Percentiles rank a stretch among this genome's conserved stretches.
These are phyloP conservation scores for Platichthys stellatus DNA, from an alignment of 2,113 vertebrate species.

Conservation along the genomic window DNA sequence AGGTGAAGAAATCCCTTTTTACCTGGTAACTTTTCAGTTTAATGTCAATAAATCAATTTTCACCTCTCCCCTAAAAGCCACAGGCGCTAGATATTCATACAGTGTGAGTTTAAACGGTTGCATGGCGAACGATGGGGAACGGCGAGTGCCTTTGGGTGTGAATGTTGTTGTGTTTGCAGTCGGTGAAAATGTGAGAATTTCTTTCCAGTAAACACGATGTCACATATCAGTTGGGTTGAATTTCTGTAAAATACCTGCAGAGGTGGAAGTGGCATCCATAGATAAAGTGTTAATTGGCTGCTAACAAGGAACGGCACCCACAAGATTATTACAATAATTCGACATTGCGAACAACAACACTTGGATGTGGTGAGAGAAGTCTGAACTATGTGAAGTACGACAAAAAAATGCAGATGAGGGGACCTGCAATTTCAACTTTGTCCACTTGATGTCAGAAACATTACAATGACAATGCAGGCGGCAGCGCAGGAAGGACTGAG, in stretches of 20 bases:
- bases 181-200: background rate
- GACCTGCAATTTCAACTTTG: slow-evolving; percentile 69
- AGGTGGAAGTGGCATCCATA: background rate
- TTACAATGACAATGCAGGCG: slow-evolving; percentile 64
- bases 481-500: slow-evolving; percentile 6
- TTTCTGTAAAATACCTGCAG: background rate
- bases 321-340: background rate
- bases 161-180: background rate
- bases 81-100: too few species aligned
- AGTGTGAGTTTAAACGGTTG: background rate
- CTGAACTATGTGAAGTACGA: slow-evolving; percentile 1
- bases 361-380: background rate
- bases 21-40: too few species aligned
- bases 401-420: background rate
- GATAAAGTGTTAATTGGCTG: slow-evolving; percentile 18
- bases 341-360: background rate
- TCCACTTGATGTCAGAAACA: slow-evolving; percentile 83
- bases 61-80: too few species aligned
- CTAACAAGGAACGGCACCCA: background rate
- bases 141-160: background rate
- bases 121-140: background rate
- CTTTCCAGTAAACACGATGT: background rate
- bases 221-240: background rate
- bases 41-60: too few species aligned
- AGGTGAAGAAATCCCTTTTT: too few species aligned